Evolutionary conservation across 2,888 invertebrate genomes (phyloP).

Genomic region (Apamea monoglypha): DNA sequence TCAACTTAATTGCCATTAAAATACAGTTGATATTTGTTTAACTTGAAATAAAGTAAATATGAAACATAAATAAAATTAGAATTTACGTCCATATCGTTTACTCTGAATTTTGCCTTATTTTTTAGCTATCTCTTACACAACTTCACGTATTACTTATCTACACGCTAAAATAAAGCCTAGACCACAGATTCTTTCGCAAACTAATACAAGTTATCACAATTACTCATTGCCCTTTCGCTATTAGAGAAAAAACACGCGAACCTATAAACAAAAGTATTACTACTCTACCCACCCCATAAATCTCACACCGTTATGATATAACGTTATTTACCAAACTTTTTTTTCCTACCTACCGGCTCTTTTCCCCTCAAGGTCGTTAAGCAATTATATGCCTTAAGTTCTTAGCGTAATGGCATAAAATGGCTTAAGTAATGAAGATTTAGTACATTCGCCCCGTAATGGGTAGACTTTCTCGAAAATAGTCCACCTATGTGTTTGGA

Average conservation of each 20-base stretch:
- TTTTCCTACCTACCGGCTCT: constrained; percentile 38
- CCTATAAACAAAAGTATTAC: constrained; percentile 65
- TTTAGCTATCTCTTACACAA: too few species aligned
- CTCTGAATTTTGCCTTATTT: background rate
- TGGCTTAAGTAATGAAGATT: constrained; percentile 66
- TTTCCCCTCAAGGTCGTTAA: constrained; percentile 56
- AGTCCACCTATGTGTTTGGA: constrained; percentile 58
- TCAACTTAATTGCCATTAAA: too few species aligned
- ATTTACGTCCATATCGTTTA: background rate
- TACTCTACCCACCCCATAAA: constrained; percentile 62
- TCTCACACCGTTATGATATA: constrained; percentile 67
- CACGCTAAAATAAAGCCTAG: constrained; percentile 9
- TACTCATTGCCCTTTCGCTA: constrained; percentile 52
- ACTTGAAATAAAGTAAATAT: too few species aligned
- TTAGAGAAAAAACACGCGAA: constrained; percentile 64
- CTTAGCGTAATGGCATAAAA: constrained; percentile 65
- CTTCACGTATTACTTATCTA: background rate
- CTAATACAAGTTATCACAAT: constrained; percentile 51
- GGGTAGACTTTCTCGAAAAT: constrained; percentile 53
- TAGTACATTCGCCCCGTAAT: constrained; percentile 52
- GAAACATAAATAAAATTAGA: too few species aligned
- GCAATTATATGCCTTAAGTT: constrained; percentile 69
- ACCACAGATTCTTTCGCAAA: constrained; percentile 4
- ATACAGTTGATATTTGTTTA: too few species aligned
- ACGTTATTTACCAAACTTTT: constrained; percentile 66